A percentile compares a stretch with the other conserved stretches of the same genome.
Evolutionary conservation across 2,888 invertebrate species (phyloP).

Genomic region (Belgica antarctica): DNA sequence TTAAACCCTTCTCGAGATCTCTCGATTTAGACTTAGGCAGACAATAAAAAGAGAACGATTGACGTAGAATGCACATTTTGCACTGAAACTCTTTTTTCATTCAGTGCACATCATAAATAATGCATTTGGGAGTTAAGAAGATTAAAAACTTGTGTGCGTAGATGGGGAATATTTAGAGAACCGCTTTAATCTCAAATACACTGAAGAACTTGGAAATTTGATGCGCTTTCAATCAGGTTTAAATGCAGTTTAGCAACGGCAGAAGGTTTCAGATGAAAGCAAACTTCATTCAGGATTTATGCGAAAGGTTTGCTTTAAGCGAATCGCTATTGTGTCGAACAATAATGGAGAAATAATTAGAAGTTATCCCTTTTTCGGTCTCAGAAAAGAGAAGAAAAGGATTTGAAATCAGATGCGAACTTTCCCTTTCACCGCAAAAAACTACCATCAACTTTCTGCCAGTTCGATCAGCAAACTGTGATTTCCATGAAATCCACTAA

Average conservation of each 20-base stretch:
- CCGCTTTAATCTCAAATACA: slow-evolving; percentile 27
- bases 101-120: neutral
- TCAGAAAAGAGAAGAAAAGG: neutral
- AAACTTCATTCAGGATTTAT: too few species aligned
- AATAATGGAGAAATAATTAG: slow-evolving; percentile 6
- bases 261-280: neutral
- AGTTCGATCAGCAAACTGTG: too few species aligned
- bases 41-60: neutral
- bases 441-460: neutral
- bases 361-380: slow-evolving; percentile 9
- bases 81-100: neutral
- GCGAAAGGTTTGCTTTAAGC: too few species aligned
- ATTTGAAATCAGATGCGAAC: slow-evolving; percentile 22
- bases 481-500: too few species aligned
- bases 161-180: slow-evolving; percentile 33
- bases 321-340: neutral
- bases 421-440: neutral
- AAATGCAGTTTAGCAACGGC: neutral
- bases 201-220: neutral
- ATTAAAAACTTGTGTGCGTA: slow-evolving; percentile 35
- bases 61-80: neutral
- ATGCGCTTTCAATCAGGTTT: neutral
- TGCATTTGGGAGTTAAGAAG: slow-evolving; percentile 32
- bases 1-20: too few species aligned
- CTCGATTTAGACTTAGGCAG: too few species aligned